phyloP scores from a whole-genome alignment of 1,140 invertebrate genomes.

The Drosophila nebulosa region DNA sequence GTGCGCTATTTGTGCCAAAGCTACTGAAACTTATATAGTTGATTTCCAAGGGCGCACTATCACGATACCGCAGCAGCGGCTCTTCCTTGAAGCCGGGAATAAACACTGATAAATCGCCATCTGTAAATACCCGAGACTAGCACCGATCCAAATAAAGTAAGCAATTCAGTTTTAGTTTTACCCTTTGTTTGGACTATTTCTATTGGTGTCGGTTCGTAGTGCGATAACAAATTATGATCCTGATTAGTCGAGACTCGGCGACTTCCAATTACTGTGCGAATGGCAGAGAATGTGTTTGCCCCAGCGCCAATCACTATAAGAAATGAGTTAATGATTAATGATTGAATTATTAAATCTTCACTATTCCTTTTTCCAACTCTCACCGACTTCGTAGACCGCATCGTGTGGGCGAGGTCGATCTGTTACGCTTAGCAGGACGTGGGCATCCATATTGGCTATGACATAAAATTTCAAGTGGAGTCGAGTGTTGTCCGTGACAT shows the following conservation, averaged over 20 bases:
- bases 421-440: constrained; percentile 68
- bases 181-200: constrained; percentile 76
- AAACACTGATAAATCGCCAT: constrained; percentile 63
- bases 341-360: not conserved
- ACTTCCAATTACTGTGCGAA: constrained; percentile 61
- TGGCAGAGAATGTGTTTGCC: constrained; percentile 70
- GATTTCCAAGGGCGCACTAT: constrained; percentile 48
- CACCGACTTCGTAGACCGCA: constrained; percentile 74
- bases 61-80: constrained; percentile 55
- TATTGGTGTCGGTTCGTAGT: constrained; percentile 72
- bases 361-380: not conserved
- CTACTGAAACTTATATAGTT: constrained; percentile 72
- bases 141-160: not conserved
- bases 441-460: constrained; percentile 70
- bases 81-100: constrained; percentile 69
- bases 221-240: constrained; percentile 56
- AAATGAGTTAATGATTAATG: not conserved
- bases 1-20: constrained; percentile 58
- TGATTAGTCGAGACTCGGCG: constrained; percentile 64
- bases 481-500: constrained; percentile 36
- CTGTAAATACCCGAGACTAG: constrained; percentile 18
- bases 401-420: constrained; percentile 41
- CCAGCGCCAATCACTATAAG: constrained; percentile 73
- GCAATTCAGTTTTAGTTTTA: constrained; percentile 23
- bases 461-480: constrained; percentile 79